These are phyloP conservation scores for Hylaeus volcanicus DNA, from an alignment of 1,140 invertebrate species.

Conservation along the genomic window DNA sequence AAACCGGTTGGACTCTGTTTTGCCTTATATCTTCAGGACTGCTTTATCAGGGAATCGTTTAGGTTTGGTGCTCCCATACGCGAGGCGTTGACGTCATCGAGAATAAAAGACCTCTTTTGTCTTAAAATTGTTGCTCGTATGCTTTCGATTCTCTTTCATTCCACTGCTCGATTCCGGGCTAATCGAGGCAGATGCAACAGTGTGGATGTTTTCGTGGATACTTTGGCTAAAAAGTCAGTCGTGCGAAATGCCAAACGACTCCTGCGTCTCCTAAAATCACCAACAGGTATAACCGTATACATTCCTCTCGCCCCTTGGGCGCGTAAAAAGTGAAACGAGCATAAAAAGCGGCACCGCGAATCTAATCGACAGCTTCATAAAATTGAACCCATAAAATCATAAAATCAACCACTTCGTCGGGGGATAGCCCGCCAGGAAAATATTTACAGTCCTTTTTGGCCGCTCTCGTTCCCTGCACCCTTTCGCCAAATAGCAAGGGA, in stretches of 20 bases:
- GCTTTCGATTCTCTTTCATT: background rate
- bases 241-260: background rate
- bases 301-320: slow-evolving; percentile 3
- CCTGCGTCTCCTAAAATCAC: background rate
- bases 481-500: slow-evolving; percentile 48
- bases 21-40: no score
- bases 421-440: slow-evolving; percentile 67
- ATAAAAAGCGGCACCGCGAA: slow-evolving; percentile 68
- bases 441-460: slow-evolving; percentile 73
- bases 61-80: no score
- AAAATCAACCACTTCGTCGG: slow-evolving; percentile 75
- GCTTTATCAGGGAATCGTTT: no score
- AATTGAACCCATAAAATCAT: slow-evolving; percentile 79
- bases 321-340: slow-evolving; percentile 52
- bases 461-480: slow-evolving; percentile 65
- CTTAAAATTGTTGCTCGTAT: no score
- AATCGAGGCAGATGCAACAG: background rate
- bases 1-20: no score
- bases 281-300: slow-evolving; percentile 10
- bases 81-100: no score
- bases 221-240: background rate
- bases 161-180: background rate
- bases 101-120: no score
- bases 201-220: background rate
- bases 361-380: slow-evolving; percentile 80